Base-by-base conservation (phyloP, 2,888 invertebrate species). In the Loripinus fragilis region DNA sequence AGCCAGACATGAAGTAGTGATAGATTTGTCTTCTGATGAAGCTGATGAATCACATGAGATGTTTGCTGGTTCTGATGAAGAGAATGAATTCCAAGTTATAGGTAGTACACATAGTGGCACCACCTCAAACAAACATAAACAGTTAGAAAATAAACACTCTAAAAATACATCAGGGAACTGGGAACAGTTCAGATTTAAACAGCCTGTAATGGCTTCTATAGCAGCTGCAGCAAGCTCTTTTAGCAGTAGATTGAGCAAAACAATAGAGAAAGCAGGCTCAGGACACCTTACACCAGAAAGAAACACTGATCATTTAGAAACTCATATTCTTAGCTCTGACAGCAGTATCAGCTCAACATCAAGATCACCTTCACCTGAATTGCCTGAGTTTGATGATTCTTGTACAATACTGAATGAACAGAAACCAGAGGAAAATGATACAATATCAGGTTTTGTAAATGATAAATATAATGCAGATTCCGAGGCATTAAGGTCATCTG, bases 221-320 rank as follows among this genome's bases (percentile, higher is more conserved):
- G 17, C 25, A 60, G 60, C 60, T n/a, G 60, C 60, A 33, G 60
- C 60, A 60, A 60, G 60, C 17, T 60, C 60, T 33, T 60, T 60
- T 33, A 60, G 60, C 20, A 33, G 33, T 20, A 33, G 33, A 33
- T 23, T 60, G 60, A 30, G 60, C 33, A 60, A 60, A 60, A 80
- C 38, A 70, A 76, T 42, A 45, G 60, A 25, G 28, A 28, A 48
- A 28, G 38, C 35, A 66, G 0, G 10, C 20, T 33, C 20, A n/a
- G 12, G 12, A 33, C 35, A 52, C 33, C 42, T 7, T 7, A 60
- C 60, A 3, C 3, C 60, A 30, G 33, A 33, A 33, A n/a, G 28
- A 12, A 60, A 60, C 3, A 5, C 33, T 12, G 60, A 60, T 20
- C 10, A 17, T 60, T 25, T 17, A 30, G 33, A 33, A 20, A 60